phyloP scores from a whole-genome alignment of 1,140 invertebrate genomes.

The Anoplolepis gracilipes region DNA sequence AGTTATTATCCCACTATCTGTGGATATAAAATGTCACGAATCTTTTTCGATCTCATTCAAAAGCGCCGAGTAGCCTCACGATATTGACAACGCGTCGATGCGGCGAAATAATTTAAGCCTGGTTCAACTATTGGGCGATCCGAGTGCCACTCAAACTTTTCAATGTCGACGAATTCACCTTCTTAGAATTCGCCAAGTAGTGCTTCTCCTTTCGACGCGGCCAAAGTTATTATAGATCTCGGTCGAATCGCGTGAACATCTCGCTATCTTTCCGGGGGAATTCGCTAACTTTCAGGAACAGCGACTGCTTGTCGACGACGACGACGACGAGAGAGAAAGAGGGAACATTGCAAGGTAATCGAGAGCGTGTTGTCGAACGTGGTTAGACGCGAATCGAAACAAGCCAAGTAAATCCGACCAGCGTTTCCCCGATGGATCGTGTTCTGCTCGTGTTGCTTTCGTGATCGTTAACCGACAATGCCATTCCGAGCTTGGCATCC shows the following conservation, averaged over 20 bases:
- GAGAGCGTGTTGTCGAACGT: background rate
- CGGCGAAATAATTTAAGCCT: constrained; percentile 34
- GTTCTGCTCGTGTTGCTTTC: background rate
- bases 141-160: constrained; percentile 37
- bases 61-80: background rate
- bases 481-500: background rate
- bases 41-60: background rate
- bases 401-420: background rate
- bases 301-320: background rate
- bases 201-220: background rate
- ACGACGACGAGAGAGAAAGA: background rate
- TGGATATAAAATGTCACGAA: background rate
- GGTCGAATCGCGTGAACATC: background rate
- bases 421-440: background rate
- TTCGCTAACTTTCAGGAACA: background rate
- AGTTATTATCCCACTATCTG: background rate
- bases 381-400: background rate
- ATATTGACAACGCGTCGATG: constrained; percentile 11
- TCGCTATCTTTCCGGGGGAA: background rate
- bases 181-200: background rate
- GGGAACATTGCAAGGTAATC: background rate
- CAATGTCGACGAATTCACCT: background rate
- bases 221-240: background rate
- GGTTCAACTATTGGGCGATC: background rate
- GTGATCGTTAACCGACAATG: constrained; percentile 10